Evolutionary conservation across 2,113 vertebrate species (phyloP), one percentile per base, ranked within the genome.

Genomic region (Nematolebias whitei): DNA sequence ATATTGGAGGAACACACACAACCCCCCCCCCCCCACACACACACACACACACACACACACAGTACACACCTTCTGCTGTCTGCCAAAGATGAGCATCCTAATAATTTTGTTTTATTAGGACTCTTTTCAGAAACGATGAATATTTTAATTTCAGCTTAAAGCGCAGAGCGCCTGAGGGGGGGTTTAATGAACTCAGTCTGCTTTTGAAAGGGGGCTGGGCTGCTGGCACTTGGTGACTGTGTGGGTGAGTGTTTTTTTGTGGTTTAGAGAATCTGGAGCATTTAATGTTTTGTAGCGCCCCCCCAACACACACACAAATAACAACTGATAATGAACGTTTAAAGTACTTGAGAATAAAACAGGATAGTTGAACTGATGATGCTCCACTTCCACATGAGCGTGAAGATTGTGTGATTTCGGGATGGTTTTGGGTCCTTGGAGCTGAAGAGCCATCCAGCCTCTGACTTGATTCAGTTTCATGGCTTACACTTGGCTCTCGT

Each of bases 71-170:
- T 53, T 59, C 61, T 62, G 62, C 39, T 59, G 52, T 63, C 74
- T 87, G 74, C 68, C 75, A 83, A 49, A 74, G 48, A 60, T 54
- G 5, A 29, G 32, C 40, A 2, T 68, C 71, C 76, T 78, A 80
- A 76, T 86, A 57, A 69, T 76, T 85, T 62, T 70, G 62, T 40
- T 80, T 85, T 69, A 26, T 79, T 60, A 66, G 71, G 26, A 73
- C 58, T 24, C 63, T 83, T 82, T 69, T n/a, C 84, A 83, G 74
- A 65, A 66, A 80, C 76, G 74, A 69, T 76, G 67, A 76, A 77
- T 84, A 79, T 81, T 85, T 86, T 68, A 61, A 65, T 80, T 83
- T 69, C 79, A 69, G 74, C 79, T 84, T 80, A 82, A 52, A 78
- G 62, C 66, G 2, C 41, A 22, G 59, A 23, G 2, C 6, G 74